Percentiles rank a stretch among this genome's conserved stretches.
Conservation (phyloP, 2,797 vertebrate genomes). For the Pseudopleuronectes americanus region DNA sequence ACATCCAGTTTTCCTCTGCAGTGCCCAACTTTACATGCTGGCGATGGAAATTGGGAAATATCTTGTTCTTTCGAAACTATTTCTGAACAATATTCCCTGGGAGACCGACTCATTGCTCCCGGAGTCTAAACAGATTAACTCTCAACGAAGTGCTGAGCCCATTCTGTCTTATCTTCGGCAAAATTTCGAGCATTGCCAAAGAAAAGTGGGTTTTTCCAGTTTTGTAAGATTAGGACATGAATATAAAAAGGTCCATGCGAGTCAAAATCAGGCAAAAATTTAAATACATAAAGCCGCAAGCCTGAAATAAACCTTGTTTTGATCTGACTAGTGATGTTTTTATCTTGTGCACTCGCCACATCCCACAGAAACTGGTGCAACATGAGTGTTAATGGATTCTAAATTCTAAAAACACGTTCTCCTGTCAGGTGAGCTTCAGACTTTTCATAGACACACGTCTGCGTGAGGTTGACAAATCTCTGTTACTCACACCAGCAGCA, state of each 20-base stretch:
- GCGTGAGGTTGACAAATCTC: conserved; percentile 12
- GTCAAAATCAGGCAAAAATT: background rate
- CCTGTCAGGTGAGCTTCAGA: no score
- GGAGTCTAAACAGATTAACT: conserved; percentile 22
- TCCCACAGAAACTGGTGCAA: no score
- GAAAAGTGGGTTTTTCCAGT: conserved; percentile 11
- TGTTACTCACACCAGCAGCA: conserved; percentile 41
- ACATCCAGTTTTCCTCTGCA: background rate
- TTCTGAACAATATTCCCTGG: conserved; percentile 32
- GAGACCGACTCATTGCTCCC: conserved; percentile 21
- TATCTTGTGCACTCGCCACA: no score
- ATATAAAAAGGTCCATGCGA: background rate
- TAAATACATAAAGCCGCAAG: background rate
- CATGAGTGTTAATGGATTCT: background rate
- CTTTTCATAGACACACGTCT: background rate
- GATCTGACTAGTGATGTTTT: no score
- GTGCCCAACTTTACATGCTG: conserved; percentile 5
- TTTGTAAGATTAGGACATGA: conserved; percentile 19
- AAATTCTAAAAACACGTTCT: no score
- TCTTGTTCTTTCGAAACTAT: conserved; percentile 29
- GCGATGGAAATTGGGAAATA: conserved; percentile 24
- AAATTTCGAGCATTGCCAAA: conserved; percentile 17
- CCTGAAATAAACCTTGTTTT: background rate
- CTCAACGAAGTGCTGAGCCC: conserved; percentile 16
- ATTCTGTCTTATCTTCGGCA: background rate